Percentiles rank a stretch among this genome's conserved stretches.
phyloP scores from a whole-genome alignment of 2,113 vertebrate species.

The Centropus unirufus region DNA sequence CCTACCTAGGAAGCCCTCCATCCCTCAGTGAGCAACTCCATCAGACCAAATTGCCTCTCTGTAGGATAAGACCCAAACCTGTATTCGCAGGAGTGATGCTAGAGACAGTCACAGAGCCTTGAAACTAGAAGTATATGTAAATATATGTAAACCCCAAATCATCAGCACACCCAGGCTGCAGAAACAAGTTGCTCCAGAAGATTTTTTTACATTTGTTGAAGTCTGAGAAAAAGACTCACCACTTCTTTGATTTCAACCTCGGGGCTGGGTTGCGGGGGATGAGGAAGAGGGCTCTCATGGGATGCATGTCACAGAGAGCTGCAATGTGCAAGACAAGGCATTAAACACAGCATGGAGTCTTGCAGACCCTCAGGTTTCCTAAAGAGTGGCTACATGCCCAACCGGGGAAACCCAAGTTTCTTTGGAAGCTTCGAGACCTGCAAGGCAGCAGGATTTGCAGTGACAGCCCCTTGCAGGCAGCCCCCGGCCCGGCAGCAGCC shows the following conservation, averaged over 20 bases:
- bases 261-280: constrained; percentile 97
- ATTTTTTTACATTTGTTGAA: accelerated
- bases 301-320: constrained; percentile 99
- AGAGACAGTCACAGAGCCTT: not conserved
- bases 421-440: not conserved
- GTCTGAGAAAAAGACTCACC: constrained; percentile 80
- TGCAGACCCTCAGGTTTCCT: not conserved
- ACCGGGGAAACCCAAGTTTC: not conserved
- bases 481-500: accelerated
- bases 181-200: not conserved
- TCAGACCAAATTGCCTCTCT: not conserved
- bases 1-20: not conserved
- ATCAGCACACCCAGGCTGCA: accelerated
- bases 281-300: constrained; percentile 98
- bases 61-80: not conserved
- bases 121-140: not conserved
- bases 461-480: not conserved
- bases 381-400: not conserved
- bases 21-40: accelerated
- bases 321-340: constrained; percentile 58
- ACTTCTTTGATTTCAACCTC: constrained; percentile 97
- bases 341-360: not conserved
- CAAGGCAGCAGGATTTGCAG: not conserved
- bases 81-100: not conserved
- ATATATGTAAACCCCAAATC: not conserved